Evolutionary conservation across 2,113 vertebrate genomes (phyloP), one percentile per base, ranked within the genome.

Genomic region (Poecile atricapillus): DNA sequence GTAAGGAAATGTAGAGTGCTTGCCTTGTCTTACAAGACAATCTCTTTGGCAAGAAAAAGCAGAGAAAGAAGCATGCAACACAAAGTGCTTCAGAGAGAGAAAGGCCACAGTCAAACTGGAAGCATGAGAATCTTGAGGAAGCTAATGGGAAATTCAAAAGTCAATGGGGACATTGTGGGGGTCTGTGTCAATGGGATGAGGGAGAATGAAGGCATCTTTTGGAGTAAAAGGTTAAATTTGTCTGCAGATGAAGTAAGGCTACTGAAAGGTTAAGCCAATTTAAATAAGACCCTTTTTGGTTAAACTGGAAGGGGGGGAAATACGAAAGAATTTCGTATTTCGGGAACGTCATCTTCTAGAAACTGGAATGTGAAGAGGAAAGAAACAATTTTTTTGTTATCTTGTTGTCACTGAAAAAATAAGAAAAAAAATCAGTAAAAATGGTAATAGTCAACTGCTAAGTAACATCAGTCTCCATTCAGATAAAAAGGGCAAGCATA

Each of bases 141-240:
- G 85, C 31, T 71, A 68, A 86, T n/a, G 21, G 23, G 58, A 76
- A 93, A 92, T 96, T 93, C 60, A 49, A 22, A 92, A 93, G 68
- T 94, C 93, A 97, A 62, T 91, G 41, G 47, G 52, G 56, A 91
- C 80, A 92, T 90, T 95, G 89, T 95, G 41, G 69, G 47, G 19
- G 24, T 94, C 64, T 75, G 39, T 81, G 62, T 95, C 62, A 81
- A 75, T 2, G 24, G 20, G 69, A 81, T 56, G 60, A 82, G 47
- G 39, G 56, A 87, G 68, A 88, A 84, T 58, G 69, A 90, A 81
- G 52, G 80, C 83, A 81, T 62, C 60, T 60, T 81, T 89, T 75
- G 53, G 86, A 92, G n/a, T 60, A 84, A 96, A 96, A 96, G 64
- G 83, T 96, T 89, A 89, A 47, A 37, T 92, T 90, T 92, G 94